Conservation (phyloP, 2,113 vertebrate genomes). For the Tenrec ecaudatus region DNA sequence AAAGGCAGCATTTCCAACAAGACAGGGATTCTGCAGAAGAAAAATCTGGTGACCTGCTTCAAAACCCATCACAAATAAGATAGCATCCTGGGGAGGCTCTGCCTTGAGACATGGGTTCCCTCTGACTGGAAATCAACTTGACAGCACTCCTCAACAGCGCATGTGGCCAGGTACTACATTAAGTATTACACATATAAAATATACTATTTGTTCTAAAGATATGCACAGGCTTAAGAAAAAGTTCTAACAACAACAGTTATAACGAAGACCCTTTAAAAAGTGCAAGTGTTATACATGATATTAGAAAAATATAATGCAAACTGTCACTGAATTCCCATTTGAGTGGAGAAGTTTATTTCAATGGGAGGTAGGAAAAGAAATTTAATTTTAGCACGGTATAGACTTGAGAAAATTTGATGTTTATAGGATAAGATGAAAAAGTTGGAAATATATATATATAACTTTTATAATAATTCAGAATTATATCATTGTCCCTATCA, state of each 20-base stretch:
- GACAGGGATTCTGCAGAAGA: no score
- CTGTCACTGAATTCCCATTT: slow-evolving; percentile 11
- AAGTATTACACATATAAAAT: not conserved
- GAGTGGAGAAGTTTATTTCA: not conserved
- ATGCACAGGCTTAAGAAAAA: not conserved
- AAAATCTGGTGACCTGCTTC: no score
- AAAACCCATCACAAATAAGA: no score
- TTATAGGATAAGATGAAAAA: not conserved
- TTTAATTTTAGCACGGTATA: slow-evolving; percentile 42
- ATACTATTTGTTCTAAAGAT: not conserved
- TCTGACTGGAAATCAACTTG: not conserved
- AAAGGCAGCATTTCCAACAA: no score
- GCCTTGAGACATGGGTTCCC: not conserved
- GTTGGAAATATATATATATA: not conserved
- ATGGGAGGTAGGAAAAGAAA: not conserved
- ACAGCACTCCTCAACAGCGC: not conserved
- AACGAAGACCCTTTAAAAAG: not conserved
- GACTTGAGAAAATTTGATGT: not conserved
- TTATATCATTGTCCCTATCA: slow-evolving; percentile 50
- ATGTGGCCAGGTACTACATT: not conserved
- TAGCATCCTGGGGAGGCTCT: no score
- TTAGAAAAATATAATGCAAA: slow-evolving; percentile 22
- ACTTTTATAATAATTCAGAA: slow-evolving; percentile 52
- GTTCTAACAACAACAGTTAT: not conserved
- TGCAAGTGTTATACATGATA: not conserved